phyloP scores from a whole-genome alignment of 2,797 vertebrate genomes.

The Hipposideros larvatus region DNA sequence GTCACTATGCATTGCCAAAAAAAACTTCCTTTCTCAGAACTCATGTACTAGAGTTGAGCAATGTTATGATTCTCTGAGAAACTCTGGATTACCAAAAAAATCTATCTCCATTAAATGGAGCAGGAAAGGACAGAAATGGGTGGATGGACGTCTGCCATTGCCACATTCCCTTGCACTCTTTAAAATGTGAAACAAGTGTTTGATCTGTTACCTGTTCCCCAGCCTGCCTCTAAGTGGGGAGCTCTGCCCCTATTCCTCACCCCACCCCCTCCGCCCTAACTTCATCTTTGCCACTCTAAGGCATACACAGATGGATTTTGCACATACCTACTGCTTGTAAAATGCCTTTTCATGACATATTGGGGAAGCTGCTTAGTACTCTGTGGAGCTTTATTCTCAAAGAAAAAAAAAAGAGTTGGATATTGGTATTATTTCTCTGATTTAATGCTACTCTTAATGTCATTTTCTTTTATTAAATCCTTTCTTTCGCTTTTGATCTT shows the following conservation, averaged over 20 bases:
- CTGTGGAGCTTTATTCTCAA: slow-evolving; percentile 55
- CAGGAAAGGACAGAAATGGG: slow-evolving; percentile 42
- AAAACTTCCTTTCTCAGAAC: slow-evolving; percentile 88
- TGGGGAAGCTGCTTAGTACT: slow-evolving; percentile 70
- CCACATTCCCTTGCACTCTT: background rate
- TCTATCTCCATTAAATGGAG: slow-evolving; percentile 69
- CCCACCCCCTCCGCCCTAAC: background rate
- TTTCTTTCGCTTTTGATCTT: slow-evolving; percentile 91
- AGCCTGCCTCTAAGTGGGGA: background rate
- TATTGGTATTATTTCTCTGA: slow-evolving; percentile 83
- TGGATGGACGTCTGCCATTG: background rate
- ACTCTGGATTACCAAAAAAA: slow-evolving; percentile 75
- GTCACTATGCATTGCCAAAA: slow-evolving; percentile 84
- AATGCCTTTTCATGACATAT: slow-evolving; percentile 51
- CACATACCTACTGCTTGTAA: slow-evolving; percentile 63
- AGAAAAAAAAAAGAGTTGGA: slow-evolving; percentile 66
- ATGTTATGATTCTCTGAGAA: slow-evolving; percentile 81
- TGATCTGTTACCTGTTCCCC: background rate
- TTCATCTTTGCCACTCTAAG: slow-evolving; percentile 17
- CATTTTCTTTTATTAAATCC: slow-evolving; percentile 87
- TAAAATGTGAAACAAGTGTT: background rate
- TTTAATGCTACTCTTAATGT: slow-evolving; percentile 87
- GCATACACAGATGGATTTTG: slow-evolving; percentile 50
- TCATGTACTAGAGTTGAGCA: slow-evolving; percentile 82
- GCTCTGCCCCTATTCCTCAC: rapidly evolving